Percentiles rank a stretch among this genome's conserved stretches.
Conservation (phyloP, 2,113 vertebrate species). For the Vulpes ferrilata region DNA sequence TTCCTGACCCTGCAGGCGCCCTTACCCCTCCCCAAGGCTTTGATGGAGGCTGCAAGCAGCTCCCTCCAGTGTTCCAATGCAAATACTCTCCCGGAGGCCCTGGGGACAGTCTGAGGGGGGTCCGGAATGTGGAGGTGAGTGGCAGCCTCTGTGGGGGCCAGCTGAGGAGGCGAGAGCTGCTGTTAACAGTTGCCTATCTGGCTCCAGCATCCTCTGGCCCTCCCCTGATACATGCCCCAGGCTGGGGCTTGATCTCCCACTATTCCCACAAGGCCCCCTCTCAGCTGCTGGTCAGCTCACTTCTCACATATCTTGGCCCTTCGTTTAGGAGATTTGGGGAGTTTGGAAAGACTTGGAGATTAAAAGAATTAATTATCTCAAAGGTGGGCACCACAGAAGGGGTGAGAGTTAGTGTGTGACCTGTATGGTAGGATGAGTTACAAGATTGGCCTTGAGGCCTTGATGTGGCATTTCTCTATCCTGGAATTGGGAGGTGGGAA, state of each 20-base stretch:
- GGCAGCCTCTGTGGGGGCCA: not conserved
- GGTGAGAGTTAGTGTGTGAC: not conserved
- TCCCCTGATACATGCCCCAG: accelerated
- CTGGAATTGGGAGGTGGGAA: not conserved
- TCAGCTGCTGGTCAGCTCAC: not conserved
- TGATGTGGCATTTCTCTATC: not conserved
- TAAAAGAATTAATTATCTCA: not conserved
- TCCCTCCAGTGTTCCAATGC: not conserved
- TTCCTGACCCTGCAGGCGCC: not conserved
- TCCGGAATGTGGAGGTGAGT: not conserved
- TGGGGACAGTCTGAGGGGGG: not conserved
- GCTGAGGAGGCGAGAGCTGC: too few relatives aligned
- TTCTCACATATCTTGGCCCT: not conserved
- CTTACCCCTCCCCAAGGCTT: not conserved
- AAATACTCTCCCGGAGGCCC: not conserved
- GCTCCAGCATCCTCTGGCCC: not conserved
- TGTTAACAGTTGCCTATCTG: not conserved
- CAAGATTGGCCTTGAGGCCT: not conserved
- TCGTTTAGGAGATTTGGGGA: not conserved
- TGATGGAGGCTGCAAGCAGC: not conserved
- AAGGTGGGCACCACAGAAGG: not conserved
- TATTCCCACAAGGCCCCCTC: not conserved
- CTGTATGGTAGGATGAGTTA: not conserved
- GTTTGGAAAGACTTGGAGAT: not conserved
- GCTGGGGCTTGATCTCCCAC: not conserved